A percentile compares a stretch with the other conserved stretches of the same genome.
Evolutionary conservation across 2,797 vertebrate genomes (phyloP).

Genomic region (Enoplosus armatus): DNA sequence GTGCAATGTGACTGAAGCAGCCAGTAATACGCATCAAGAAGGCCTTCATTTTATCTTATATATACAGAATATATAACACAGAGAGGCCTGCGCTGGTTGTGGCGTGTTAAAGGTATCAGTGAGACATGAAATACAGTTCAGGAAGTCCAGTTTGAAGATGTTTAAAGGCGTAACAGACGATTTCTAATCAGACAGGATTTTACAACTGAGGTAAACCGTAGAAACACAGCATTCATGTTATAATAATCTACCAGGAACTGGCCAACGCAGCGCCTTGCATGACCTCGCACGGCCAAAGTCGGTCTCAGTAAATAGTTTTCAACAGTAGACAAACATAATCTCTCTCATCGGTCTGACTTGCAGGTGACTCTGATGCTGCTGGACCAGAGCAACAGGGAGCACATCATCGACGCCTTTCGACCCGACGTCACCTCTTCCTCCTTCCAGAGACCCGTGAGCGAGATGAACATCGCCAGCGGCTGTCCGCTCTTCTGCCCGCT

Average conservation of each 20-base stretch:
- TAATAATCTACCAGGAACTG: background rate
- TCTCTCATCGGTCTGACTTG: background rate
- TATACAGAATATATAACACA: too few relatives aligned
- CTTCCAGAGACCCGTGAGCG: conserved; percentile 94
- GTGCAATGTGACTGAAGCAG: too few relatives aligned
- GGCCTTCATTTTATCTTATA: too few relatives aligned
- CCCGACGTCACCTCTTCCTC: conserved; percentile 95
- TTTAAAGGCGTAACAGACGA: background rate
- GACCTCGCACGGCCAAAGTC: too few relatives aligned
- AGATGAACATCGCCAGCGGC: conserved; percentile 99
- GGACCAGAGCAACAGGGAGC: conserved; percentile 97
- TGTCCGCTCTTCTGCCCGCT: conserved; percentile 98
- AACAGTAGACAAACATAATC: background rate
- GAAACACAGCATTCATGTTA: background rate
- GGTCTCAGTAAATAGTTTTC: background rate
- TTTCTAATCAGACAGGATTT: background rate
- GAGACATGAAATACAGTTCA: background rate
- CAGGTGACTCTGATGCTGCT: conserved; percentile 98
- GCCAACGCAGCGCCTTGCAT: too few relatives aligned
- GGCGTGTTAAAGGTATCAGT: background rate
- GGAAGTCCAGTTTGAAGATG: background rate
- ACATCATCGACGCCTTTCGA: conserved; percentile 97
- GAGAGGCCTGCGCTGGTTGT: too few relatives aligned
- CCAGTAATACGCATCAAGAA: too few relatives aligned
- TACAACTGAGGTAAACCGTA: background rate